These are phyloP conservation scores for Metaphire vulgaris DNA, from an alignment of 1,140 invertebrate species.

Conservation along the genomic window DNA sequence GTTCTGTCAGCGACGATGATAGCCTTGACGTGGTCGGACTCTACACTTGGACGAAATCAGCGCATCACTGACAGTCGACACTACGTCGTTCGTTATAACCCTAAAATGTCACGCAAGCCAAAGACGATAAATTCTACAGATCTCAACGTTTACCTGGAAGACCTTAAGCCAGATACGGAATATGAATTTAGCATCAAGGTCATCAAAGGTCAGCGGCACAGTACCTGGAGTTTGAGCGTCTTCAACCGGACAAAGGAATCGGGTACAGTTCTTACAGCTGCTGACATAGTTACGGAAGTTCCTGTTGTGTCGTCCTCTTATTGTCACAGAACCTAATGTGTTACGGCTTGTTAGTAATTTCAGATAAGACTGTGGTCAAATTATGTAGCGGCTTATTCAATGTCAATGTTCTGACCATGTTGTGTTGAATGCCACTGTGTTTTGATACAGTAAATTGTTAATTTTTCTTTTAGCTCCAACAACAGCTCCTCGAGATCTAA, in stretches of 20 bases:
- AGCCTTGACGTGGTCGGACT: conserved; percentile 91
- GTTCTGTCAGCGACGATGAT: conserved; percentile 79
- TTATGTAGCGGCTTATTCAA: too few species aligned
- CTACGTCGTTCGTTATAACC: conserved; percentile 70
- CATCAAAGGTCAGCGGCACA: conserved; percentile 74
- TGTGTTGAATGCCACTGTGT: neutral
- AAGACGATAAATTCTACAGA: conserved; percentile 79
- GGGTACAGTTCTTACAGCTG: neutral
- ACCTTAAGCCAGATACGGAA: conserved; percentile 80
- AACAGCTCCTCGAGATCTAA: conserved; percentile 70
- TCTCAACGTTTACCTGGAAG: conserved; percentile 86
- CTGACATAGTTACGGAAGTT: too few species aligned
- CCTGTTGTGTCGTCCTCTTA: too few species aligned
- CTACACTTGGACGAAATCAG: conserved; percentile 56
- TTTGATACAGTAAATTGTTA: too few species aligned
- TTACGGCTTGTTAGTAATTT: too few species aligned
- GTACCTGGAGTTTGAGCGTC: conserved; percentile 87
- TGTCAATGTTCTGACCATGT: too few species aligned
- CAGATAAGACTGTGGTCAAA: too few species aligned
- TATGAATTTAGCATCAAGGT: conserved; percentile 96
- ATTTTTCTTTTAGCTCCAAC: too few species aligned
- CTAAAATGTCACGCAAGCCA: conserved; percentile 60
- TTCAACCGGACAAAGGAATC: conserved; percentile 77
- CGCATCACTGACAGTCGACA: conserved; percentile 70
- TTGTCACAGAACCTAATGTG: too few species aligned